Percentiles rank a stretch among this genome's conserved stretches.
Conservation (phyloP, 2,113 vertebrate species). For the Podarcis muralis region DNA sequence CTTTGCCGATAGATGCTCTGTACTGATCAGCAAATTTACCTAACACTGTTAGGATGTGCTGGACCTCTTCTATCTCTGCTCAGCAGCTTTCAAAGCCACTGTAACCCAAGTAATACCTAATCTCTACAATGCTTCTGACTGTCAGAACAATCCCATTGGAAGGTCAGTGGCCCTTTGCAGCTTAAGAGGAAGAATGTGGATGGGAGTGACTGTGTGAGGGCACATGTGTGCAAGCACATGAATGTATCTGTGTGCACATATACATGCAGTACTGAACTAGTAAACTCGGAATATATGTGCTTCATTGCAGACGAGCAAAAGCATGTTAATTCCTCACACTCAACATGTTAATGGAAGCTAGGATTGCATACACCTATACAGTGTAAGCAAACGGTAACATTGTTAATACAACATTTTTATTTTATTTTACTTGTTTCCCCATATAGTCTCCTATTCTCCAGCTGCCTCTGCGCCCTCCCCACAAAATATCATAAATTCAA, state of each 20-base stretch:
- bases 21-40: constrained; percentile 69
- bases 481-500: neutral
- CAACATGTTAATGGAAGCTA: neutral
- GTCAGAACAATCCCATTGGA: constrained; percentile 63
- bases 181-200: neutral
- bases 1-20: constrained; percentile 30
- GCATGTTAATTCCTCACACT: neutral
- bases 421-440: neutral
- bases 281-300: neutral
- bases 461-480: no score
- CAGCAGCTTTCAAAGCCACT: constrained; percentile 40
- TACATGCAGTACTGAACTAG: neutral
- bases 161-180: constrained; percentile 74
- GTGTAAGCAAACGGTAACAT: neutral
- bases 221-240: no score
- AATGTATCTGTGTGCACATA: neutral
- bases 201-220: neutral
- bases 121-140: constrained; percentile 40
- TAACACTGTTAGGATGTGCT: constrained; percentile 62
- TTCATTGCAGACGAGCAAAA: constrained; percentile 1
- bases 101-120: constrained; percentile 25
- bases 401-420: neutral
- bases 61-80: constrained; percentile 60
- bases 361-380: neutral
- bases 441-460: neutral